Evolutionary conservation across 2,888 invertebrate species (phyloP), one percentile per base, ranked within the genome.

Genomic region (Himalopsyche anomala): DNA sequence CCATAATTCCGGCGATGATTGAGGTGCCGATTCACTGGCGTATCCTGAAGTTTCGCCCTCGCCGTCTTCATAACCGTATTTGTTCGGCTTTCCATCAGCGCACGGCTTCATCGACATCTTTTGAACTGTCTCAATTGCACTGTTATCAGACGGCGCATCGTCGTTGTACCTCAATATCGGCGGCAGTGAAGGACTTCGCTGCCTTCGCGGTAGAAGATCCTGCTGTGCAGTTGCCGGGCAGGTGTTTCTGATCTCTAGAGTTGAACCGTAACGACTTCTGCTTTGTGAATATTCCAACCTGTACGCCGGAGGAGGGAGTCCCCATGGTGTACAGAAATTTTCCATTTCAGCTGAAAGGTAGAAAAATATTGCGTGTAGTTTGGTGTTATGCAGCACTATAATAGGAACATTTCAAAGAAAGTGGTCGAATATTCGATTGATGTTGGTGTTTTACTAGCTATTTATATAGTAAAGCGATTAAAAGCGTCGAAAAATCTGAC

Each of bases 41-140:
- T 97, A 97, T 56, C 97, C 97, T 51, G 97, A 97, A 84, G 97
- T 97, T 90, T 97, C 96, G 56, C 96, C 96, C 90, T 96, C 96
- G 84, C 93, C 94, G 89, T 93, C 92, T 89, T 93, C 93, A 89
- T 93, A 92, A 89, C 87, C 79, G 87, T 89, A 89, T 86, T 89
- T 88, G 85, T 86, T 89, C 82, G 9, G 42, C 19, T 38, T 62
- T 15, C 56, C 51, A 55, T 55, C 79, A 4, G 45, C 36, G 40
- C 74, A 38, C 15, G 19, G 51, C 38, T 81, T 85, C 5, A 15
- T 74, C 17, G 62, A 17, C 45, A 51, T 6, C 19, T 55, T 74
- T 36, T 28, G 74, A 15, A 74, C 42, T 5, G 81, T 4, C 5
- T 51, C 74, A 5, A 36, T 74, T 15, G 15, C 15, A 15, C 36